phyloP scores from a whole-genome alignment of 2,888 invertebrate genomes.

The Lepidocyrtoides sp. region DNA sequence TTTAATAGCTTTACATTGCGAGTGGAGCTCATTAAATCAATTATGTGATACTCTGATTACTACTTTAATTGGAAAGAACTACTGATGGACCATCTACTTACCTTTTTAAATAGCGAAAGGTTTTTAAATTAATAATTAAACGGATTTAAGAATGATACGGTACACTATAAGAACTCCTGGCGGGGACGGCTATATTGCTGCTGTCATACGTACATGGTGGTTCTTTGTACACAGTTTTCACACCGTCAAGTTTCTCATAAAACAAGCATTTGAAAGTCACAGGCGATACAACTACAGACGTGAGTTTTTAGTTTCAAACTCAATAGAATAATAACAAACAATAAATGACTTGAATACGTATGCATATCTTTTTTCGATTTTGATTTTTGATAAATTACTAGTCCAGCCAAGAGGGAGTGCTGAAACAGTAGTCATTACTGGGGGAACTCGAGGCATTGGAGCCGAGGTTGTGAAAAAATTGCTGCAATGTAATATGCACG shows the following conservation, averaged over 20 bases:
- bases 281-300: constrained; percentile 75
- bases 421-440: constrained; percentile 93
- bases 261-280: constrained; percentile 64
- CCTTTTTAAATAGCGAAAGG: background rate
- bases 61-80: no score
- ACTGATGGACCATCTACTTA: no score
- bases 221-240: constrained; percentile 63
- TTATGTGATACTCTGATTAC: no score
- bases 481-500: constrained; percentile 92
- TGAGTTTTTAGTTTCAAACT: constrained; percentile 32
- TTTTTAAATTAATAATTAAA: background rate
- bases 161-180: constrained; percentile 76
- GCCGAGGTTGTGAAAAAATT: constrained; percentile 92
- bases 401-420: constrained; percentile 89
- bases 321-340: no score
- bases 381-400: no score
- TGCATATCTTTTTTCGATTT: no score
- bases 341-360: no score
- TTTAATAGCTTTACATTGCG: no score
- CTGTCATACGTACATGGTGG: constrained; percentile 77
- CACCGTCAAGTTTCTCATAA: constrained; percentile 61
- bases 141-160: constrained; percentile 49
- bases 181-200: constrained; percentile 68
- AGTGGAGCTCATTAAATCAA: no score
- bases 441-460: constrained; percentile 95